These are phyloP conservation scores for Metridium senile DNA, from an alignment of 92 coral and sea anemone genomes.

Conservation along the genomic window DNA sequence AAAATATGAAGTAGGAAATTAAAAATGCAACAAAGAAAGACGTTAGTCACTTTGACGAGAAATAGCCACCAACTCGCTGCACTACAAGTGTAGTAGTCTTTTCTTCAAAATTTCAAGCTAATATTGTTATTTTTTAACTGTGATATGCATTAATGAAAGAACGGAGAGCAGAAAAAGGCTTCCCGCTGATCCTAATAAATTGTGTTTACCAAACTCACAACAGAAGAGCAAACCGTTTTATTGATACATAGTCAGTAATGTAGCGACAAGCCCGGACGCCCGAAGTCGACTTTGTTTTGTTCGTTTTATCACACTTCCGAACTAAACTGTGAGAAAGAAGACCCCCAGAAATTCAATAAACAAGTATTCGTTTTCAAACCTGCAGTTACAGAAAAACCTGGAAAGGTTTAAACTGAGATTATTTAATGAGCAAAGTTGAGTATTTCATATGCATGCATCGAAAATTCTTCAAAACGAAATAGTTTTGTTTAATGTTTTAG, in stretches of 20 bases:
- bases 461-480: too few relatives aligned
- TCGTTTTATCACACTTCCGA: too few relatives aligned
- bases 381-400: background rate
- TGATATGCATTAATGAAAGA: too few relatives aligned
- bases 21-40: background rate
- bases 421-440: background rate
- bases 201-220: constrained; percentile 10
- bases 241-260: background rate
- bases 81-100: background rate
- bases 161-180: background rate
- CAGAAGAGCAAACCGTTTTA: background rate
- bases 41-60: background rate
- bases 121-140: too few relatives aligned
- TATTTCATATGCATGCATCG: too few relatives aligned
- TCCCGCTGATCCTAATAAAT: constrained; percentile 17
- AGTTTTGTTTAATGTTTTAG: too few relatives aligned
- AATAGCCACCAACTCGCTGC: background rate
- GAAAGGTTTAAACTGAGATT: background rate
- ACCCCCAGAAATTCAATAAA: background rate
- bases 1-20: background rate
- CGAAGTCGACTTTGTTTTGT: background rate
- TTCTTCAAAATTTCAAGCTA: too few relatives aligned
- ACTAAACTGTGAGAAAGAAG: background rate
- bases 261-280: background rate
- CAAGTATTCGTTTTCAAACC: background rate